Percentiles rank a stretch among this genome's conserved stretches.
Conservation (phyloP, 2,113 vertebrate genomes). For the Paralichthys olivaceus region DNA sequence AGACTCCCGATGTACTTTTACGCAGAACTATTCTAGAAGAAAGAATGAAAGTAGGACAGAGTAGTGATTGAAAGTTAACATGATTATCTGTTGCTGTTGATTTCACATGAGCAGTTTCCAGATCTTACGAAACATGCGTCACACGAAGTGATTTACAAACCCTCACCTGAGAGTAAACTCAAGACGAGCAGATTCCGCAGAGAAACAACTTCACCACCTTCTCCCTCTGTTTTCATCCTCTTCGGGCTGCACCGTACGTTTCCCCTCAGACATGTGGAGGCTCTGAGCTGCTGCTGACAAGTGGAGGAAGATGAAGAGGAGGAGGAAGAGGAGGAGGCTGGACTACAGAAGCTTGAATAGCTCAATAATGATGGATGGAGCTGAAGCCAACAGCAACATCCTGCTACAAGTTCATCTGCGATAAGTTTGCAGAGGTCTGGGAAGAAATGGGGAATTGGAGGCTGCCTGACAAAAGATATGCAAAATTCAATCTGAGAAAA, state of each 20-base stretch:
- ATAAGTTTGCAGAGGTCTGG: neutral
- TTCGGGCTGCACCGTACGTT: slow-evolving; percentile 20
- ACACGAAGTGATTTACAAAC: neutral
- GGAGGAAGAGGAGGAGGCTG: slow-evolving; percentile 34
- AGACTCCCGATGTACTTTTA: no score
- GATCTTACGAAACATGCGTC: neutral
- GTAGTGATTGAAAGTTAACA: no score
- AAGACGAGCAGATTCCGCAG: neutral
- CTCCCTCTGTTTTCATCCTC: neutral
- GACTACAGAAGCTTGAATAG: slow-evolving; percentile 22
- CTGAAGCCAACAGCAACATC: neutral
- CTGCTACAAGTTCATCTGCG: neutral
- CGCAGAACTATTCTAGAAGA: no score
- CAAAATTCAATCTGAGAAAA: no score
- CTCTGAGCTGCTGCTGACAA: slow-evolving; percentile 25
- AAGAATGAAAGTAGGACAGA: no score
- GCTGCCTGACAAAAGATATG: neutral
- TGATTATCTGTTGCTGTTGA: no score
- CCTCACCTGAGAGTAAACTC: slow-evolving; percentile 40
- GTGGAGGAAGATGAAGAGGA: slow-evolving; percentile 12
- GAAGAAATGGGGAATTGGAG: neutral
- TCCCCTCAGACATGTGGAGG: slow-evolving; percentile 13
- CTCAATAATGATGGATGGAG: neutral
- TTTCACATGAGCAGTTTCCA: no score
- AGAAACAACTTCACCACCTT: no score